Evolutionary conservation across 2,888 invertebrate species (phyloP).

Genomic region (Neoascia interrupta): DNA sequence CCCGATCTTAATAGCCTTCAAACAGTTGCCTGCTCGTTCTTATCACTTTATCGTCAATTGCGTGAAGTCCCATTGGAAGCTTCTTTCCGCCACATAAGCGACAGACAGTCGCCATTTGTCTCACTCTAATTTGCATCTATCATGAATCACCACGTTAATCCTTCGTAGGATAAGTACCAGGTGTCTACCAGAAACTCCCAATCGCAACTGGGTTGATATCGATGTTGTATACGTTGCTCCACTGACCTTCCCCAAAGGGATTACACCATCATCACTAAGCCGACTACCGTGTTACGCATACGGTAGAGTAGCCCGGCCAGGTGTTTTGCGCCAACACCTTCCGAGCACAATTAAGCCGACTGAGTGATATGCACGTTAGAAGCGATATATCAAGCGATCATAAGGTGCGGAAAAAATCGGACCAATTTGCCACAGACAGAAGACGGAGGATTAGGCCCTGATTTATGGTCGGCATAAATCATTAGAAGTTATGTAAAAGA

Average conservation of each 20-base stretch:
- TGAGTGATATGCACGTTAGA: conserved; percentile 43
- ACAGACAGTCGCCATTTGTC: conserved; percentile 30
- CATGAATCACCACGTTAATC: background rate
- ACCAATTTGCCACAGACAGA: conserved; percentile 58
- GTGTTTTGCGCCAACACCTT: conserved; percentile 33
- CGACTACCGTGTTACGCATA: conserved; percentile 53
- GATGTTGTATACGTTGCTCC: conserved; percentile 58
- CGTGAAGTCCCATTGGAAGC: conserved; percentile 39
- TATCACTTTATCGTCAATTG: too few species aligned
- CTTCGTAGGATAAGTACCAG: background rate
- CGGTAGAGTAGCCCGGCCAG: conserved; percentile 27
- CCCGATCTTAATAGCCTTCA: too few species aligned
- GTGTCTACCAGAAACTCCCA: conserved; percentile 6
- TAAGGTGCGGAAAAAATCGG: conserved; percentile 21
- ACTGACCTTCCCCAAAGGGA: conserved; percentile 65
- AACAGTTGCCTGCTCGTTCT: too few species aligned
- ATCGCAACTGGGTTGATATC: conserved; percentile 43
- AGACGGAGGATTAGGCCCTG: conserved; percentile 57
- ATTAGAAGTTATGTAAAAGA: conserved; percentile 57
- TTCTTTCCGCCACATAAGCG: conserved; percentile 47
- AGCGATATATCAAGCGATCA: conserved; percentile 41
- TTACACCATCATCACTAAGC: conserved; percentile 44
- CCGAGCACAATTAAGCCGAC: conserved; percentile 31
- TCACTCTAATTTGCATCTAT: conserved; percentile 40
- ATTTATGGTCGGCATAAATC: conserved; percentile 61